Percentiles rank a stretch among this genome's conserved stretches.
These are phyloP conservation scores for Corythoichthys intestinalis DNA, from an alignment of 2,113 vertebrate genomes.

Conservation along the genomic window DNA sequence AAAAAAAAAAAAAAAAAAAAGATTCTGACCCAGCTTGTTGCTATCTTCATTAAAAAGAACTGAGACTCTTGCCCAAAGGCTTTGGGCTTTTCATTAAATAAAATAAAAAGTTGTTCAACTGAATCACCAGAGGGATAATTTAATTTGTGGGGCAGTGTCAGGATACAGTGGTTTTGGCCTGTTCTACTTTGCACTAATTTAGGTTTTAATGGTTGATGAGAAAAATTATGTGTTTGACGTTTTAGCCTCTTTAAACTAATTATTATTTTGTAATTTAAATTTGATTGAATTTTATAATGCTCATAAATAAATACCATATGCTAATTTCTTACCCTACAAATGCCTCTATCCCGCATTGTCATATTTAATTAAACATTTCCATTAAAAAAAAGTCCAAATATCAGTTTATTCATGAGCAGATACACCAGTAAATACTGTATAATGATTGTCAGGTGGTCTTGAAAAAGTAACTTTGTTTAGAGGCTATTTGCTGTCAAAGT, in stretches of 20 bases:
- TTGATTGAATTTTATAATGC: constrained; percentile 8
- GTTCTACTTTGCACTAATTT: constrained; percentile 40
- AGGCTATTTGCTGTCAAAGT: constrained; percentile 57
- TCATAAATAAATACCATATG: constrained; percentile 34
- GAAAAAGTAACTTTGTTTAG: constrained; percentile 46
- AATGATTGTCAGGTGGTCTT: constrained; percentile 24
- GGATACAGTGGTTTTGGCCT: constrained; percentile 37
- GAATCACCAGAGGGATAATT: constrained; percentile 49
- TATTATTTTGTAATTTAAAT: constrained; percentile 2
- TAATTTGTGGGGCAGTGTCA: constrained; percentile 54
- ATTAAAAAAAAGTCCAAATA: constrained; percentile 22
- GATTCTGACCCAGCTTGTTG: constrained; percentile 23
- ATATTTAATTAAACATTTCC: constrained; percentile 12
- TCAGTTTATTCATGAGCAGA: neutral
- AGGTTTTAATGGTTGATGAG: constrained; percentile 20
- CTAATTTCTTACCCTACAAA: constrained; percentile 18
- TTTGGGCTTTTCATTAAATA: constrained; percentile 35
- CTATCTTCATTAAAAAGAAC: constrained; percentile 26
- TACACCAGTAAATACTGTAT: neutral
- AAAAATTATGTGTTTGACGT: constrained; percentile 15
- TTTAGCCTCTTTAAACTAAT: constrained; percentile 16
- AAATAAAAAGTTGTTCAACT: constrained; percentile 42
- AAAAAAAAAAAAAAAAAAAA: too few species aligned
- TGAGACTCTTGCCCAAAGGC: constrained; percentile 12
- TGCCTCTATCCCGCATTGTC: constrained; percentile 20